A percentile compares a stretch with the other conserved stretches of the same genome.
Evolutionary conservation across 2,888 invertebrate genomes (phyloP).

Genomic region (Folsomia candida): DNA sequence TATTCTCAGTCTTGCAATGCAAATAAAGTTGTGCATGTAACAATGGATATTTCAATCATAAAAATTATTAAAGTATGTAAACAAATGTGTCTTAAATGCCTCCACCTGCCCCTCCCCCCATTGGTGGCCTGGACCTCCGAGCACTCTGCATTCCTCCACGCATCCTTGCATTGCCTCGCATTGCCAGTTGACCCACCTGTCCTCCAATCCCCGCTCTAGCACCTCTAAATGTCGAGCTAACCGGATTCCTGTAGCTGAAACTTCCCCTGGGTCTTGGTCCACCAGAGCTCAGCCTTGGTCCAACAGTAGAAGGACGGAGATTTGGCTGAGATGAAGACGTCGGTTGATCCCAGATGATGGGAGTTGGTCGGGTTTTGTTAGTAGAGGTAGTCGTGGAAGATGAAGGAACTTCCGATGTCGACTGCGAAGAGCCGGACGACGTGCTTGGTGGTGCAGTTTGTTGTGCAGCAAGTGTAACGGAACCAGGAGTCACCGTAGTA

Average conservation of each 20-base stretch:
- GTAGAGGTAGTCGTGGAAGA: slow-evolving; percentile 28
- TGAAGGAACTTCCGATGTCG: slow-evolving; percentile 1
- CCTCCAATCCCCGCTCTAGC: slow-evolving; percentile 19
- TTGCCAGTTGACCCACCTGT: slow-evolving; percentile 36
- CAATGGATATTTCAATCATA: too few relatives aligned
- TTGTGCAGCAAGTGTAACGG: slow-evolving; percentile 44
- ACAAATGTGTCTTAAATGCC: too few relatives aligned
- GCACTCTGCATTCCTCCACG: slow-evolving; percentile 42
- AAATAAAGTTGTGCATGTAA: too few relatives aligned
- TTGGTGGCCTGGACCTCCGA: slow-evolving; percentile 39
- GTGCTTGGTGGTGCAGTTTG: slow-evolving; percentile 42
- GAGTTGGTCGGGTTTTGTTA: slow-evolving; percentile 39
- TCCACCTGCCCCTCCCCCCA: not conserved
- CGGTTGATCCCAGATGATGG: slow-evolving; percentile 51
- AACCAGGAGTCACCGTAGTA: not conserved
- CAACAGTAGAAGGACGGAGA: slow-evolving; percentile 19
- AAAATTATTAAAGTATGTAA: too few relatives aligned
- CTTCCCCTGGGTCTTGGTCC: slow-evolving; percentile 20
- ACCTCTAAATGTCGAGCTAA: slow-evolving; percentile 19
- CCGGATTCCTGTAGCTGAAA: slow-evolving; percentile 29
- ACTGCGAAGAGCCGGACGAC: slow-evolving; percentile 19
- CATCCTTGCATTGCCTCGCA: slow-evolving; percentile 25
- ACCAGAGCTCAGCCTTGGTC: slow-evolving; percentile 26
- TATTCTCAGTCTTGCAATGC: too few relatives aligned
- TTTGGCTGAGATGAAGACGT: slow-evolving; percentile 42